phyloP scores from a whole-genome alignment of 2,888 invertebrate species.

The Aphodius granarius region DNA sequence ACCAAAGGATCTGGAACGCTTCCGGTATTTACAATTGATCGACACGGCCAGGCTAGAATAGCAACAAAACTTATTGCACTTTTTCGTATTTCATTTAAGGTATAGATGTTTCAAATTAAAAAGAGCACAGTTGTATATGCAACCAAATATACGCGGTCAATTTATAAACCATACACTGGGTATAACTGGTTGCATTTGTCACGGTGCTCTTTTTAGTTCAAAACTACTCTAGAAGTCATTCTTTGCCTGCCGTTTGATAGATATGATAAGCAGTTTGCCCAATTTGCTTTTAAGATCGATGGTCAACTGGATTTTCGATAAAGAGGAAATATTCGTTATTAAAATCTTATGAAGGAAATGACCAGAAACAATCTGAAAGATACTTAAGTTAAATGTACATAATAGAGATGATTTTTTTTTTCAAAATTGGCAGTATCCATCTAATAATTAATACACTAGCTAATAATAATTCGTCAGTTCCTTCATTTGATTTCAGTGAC shows the following conservation, averaged over 20 bases:
- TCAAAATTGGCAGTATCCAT: neutral
- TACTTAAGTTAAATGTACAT: neutral
- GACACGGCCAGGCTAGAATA: neutral
- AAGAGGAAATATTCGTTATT: neutral
- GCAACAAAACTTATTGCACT: slow-evolving; percentile 1
- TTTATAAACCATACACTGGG: too few relatives aligned
- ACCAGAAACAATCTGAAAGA: neutral
- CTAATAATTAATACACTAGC: too few relatives aligned
- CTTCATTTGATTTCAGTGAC: neutral
- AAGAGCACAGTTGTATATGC: too few relatives aligned
- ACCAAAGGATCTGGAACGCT: slow-evolving; percentile 36
- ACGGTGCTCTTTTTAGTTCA: too few relatives aligned
- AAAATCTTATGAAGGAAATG: neutral
- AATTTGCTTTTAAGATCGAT: neutral
- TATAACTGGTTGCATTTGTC: too few relatives aligned
- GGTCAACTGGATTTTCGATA: neutral
- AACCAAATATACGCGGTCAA: too few relatives aligned
- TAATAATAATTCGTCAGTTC: neutral
- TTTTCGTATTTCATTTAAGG: neutral
- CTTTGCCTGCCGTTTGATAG: neutral
- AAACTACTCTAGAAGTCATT: too few relatives aligned
- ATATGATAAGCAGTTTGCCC: neutral
- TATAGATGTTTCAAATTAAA: neutral
- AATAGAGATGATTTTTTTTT: neutral
- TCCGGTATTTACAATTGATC: neutral